Base-by-base conservation (phyloP, 2,113 vertebrate genomes). In the Toxostoma redivivum region DNA sequence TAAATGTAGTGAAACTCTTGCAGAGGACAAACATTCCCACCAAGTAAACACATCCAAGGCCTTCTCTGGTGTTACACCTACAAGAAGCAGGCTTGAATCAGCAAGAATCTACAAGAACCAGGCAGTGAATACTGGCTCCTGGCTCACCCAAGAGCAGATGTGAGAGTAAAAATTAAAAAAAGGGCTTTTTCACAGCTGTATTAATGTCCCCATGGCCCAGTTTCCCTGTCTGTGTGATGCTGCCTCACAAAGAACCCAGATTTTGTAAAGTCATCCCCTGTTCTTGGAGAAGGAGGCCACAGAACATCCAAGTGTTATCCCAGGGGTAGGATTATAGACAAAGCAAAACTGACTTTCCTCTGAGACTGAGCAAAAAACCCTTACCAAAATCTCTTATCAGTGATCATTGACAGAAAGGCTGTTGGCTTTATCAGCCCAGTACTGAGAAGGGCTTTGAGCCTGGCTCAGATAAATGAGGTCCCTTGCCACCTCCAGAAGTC, bases 311-410 rank as follows among this genome's bases (percentile, higher is more conserved):
- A 83, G 33, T 21, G 31, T 61, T 71, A 22, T 67, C 31, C 57
- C 31, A 51, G 51, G 58, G 53, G 20, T 38, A 12, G 16, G 81
- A 38, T 3, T 53, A 66, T 13, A 51, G 81, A 82, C 53, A 83
- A 83, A 86, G 60, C 51, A 72, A 92, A 88, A 82, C 15, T 30
- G 19, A 11, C 10, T 78, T 56, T 86, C 22, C n/a, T 66, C 33
- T 42, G 33, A 79, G 91, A 35, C 62, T 71, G 37, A 86, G 51
- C 50, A 77, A 86, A 90, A 88, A 23, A 15, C 22, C 48, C 11
- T 81, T 30, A 62, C 20, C 44, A 78, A 84, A 78, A 92, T 69
- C 73, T 76, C 77, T 88, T 95, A 86, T 92, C 95, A 30, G 78
- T 19, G 65, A 33, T 44, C 38, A 80, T 70, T 48, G 81, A 73